Evolutionary conservation across 23 tunicate species (phyloP).

Genomic region (Styela clava): DNA sequence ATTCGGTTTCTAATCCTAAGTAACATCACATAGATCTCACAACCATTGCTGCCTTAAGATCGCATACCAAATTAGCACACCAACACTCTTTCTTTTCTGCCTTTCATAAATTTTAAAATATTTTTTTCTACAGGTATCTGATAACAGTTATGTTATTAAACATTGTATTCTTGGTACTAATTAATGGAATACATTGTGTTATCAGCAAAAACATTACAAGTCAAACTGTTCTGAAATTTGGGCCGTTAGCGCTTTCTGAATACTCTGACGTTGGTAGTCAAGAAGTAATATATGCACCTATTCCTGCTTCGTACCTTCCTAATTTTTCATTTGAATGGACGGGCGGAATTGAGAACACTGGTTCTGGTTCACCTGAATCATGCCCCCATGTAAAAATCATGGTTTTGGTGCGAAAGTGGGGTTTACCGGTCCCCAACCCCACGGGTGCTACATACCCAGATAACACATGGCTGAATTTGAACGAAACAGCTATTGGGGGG

Average conservation of each 20-base stretch:
- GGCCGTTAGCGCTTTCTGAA: background rate
- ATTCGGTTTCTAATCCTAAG: too few species aligned
- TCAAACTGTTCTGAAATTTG: constrained; percentile 15
- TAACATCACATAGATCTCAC: too few species aligned
- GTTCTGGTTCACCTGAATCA: constrained; percentile 35
- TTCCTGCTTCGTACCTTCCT: constrained; percentile 6
- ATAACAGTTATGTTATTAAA: background rate
- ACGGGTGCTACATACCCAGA: constrained; percentile 32
- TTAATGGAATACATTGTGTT: background rate
- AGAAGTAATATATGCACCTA: constrained; percentile 10
- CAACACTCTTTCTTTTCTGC: too few species aligned
- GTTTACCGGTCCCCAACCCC: constrained; percentile 72
- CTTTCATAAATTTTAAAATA: too few species aligned
- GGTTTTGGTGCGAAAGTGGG: constrained; percentile 51
- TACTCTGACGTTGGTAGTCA: constrained; percentile 23
- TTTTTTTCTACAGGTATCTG: too few species aligned
- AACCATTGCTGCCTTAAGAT: too few species aligned
- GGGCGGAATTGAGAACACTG: constrained; percentile 43
- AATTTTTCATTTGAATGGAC: constrained; percentile 38
- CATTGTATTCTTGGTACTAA: background rate
- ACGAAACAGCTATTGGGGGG: constrained; percentile 17
- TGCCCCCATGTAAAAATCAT: constrained; percentile 45
- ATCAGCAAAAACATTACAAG: background rate
- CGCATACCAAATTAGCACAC: too few species aligned
- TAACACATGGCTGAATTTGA: constrained; percentile 15